Conservation (phyloP, 2,888 invertebrate species). For the Monopis laevigella region DNA sequence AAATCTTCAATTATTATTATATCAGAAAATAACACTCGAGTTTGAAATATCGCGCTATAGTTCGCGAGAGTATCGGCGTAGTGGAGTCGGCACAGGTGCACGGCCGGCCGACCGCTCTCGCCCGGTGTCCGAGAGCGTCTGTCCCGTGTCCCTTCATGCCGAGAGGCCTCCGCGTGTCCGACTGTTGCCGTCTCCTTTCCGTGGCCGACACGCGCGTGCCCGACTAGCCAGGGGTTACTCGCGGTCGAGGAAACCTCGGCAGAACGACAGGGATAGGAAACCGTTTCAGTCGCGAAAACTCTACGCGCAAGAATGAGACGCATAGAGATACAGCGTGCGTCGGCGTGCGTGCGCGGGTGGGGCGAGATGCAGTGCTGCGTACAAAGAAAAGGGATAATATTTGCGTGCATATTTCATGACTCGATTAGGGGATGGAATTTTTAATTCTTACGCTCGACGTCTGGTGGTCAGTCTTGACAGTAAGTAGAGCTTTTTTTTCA, state of each 20-base stretch:
- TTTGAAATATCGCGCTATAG: conserved; percentile 45
- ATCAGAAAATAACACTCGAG: too few relatives aligned
- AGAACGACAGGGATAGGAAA: conserved; percentile 44
- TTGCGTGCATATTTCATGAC: conserved; percentile 68
- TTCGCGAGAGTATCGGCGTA: conserved; percentile 47
- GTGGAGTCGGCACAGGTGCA: conserved; percentile 58
- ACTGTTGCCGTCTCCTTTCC: conserved; percentile 51
- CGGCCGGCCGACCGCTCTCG: conserved; percentile 66
- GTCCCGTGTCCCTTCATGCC: conserved; percentile 67
- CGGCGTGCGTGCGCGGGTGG: conserved; percentile 67
- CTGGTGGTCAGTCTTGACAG: conserved; percentile 42
- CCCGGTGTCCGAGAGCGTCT: conserved; percentile 69
- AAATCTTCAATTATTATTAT: too few relatives aligned
- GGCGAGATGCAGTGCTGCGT: conserved; percentile 60
- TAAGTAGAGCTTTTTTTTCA: too few relatives aligned
- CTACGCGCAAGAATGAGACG: conserved; percentile 32
- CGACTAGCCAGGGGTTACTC: conserved; percentile 67
- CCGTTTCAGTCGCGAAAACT: conserved; percentile 23
- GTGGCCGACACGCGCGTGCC: conserved; percentile 65
- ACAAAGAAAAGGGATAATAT: conserved; percentile 68
- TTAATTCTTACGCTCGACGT: conserved; percentile 56
- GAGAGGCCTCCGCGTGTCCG: conserved; percentile 58
- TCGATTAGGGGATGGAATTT: conserved; percentile 68
- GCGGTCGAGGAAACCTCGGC: conserved; percentile 62
- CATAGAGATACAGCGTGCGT: conserved; percentile 52